Base-by-base conservation (phyloP, 2,113 vertebrate genomes). In the Oncorhynchus tshawytscha region DNA sequence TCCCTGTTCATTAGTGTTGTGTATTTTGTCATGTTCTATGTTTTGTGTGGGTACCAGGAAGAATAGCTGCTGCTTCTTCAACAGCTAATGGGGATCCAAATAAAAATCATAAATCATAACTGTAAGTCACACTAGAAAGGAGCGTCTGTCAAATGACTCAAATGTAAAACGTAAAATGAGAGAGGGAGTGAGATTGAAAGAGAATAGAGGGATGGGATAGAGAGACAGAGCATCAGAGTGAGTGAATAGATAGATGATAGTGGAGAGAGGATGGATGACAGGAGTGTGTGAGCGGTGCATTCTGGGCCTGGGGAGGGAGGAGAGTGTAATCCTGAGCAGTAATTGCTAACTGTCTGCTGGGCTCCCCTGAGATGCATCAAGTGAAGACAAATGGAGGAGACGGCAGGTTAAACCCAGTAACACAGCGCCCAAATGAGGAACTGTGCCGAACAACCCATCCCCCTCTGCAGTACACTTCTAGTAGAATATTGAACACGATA, bases 331-430 rank as follows among this genome's bases (percentile, higher is more conserved):
- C 9, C n/a, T 13, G 25, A 29, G 64, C 39, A 27, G 64, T 25
- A 45, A 90, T 88, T 90, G 84, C 86, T 72, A 84, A 45, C 85
- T 79, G 65, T 25, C 89, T 88, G 88, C 85, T 79, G 65, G 77
- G 81, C 81, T 76, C 85, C 78, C 81, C 49, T 31, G 84, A 88
- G 89, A 85, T 80, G 11, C 74, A 87, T 82, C 80, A 81, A 73
- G 18, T 24, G 54, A 81, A 89, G 83, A 84, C 84, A 85, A 85
- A 89, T 79, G 75, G 77, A 82, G 83, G 77, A 89, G 81, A 83
- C 69, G 24, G 79, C 78, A 82, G 83, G 85, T 86, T 82, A 84
- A 89, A 88, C 27, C 74, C 75, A 73, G 82, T 75, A 79, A 64
- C 70, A 78, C 64, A 31, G 49, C 0, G 11, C 79, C 81, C 76